These are phyloP conservation scores for Netelia melanura DNA, from an alignment of 2,888 invertebrate species.

Conservation along the genomic window DNA sequence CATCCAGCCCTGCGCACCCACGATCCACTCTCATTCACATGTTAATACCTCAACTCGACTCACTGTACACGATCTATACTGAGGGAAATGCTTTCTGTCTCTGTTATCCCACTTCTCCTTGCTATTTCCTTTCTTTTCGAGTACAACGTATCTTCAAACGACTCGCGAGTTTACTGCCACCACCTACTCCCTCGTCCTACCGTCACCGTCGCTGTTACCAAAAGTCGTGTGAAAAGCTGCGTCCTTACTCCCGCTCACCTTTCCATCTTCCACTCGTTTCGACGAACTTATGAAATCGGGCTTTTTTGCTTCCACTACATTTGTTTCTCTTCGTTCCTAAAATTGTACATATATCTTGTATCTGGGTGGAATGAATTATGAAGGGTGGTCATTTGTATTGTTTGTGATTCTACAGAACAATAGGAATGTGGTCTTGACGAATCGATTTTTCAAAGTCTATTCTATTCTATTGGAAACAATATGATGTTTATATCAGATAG, in stretches of 20 bases:
- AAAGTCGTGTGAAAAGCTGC: slow-evolving; percentile 4
- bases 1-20: slow-evolving; percentile 58
- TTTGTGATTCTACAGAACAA: too few species aligned
- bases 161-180: slow-evolving; percentile 40
- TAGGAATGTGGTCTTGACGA: too few species aligned
- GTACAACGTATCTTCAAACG: neutral
- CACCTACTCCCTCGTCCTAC: slow-evolving; percentile 2
- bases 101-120: neutral
- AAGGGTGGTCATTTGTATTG: too few species aligned
- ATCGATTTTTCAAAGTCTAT: too few species aligned
- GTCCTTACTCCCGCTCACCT: neutral
- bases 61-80: slow-evolving; percentile 59
- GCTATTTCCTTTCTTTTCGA: neutral
- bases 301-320: neutral
- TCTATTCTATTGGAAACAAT: too few species aligned
- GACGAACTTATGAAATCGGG: neutral
- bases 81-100: slow-evolving; percentile 9
- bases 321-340: too few species aligned
- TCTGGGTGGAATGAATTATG: too few species aligned
- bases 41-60: slow-evolving; percentile 73
- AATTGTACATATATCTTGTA: too few species aligned
- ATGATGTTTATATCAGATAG: too few species aligned
- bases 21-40: slow-evolving; percentile 73
- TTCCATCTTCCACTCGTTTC: slow-evolving; percentile 2
- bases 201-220: neutral